Conservation (phyloP, 2,888 invertebrate species). For the Chydorus sphaericus region DNA sequence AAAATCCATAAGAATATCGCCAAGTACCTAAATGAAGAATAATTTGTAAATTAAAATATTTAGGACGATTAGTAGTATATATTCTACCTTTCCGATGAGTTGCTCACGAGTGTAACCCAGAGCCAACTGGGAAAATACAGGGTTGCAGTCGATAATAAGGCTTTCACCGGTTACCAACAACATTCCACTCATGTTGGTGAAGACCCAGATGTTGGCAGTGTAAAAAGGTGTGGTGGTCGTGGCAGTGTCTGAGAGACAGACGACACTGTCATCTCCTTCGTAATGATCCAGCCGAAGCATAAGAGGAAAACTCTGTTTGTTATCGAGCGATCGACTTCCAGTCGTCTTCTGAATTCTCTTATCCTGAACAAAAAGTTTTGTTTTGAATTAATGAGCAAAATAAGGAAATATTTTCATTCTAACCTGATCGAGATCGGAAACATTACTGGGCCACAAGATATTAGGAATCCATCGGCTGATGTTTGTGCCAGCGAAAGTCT, state of each 20-base stretch:
- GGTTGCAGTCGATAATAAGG: constrained; percentile 47
- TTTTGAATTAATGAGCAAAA: background rate
- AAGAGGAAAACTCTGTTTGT: constrained; percentile 45
- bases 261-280: constrained; percentile 15
- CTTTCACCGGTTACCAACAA: constrained; percentile 46
- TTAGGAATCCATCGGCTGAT: constrained; percentile 15
- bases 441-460: background rate
- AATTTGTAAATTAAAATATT: background rate
- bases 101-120: constrained; percentile 46
- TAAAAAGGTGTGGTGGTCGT: constrained; percentile 7
- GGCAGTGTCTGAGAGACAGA: constrained; percentile 11
- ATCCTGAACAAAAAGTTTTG: constrained; percentile 24
- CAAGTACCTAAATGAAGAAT: background rate
- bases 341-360: constrained; percentile 47
- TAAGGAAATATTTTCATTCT: background rate
- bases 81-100: constrained; percentile 36
- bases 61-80: background rate
- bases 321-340: constrained; percentile 45
- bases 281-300: constrained; percentile 29
- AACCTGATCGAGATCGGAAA: background rate
- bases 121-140: constrained; percentile 47
- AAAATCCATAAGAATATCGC: background rate
- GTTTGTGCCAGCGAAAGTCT: constrained; percentile 36
- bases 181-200: constrained; percentile 46
- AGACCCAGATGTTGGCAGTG: constrained; percentile 33